phyloP scores from a whole-genome alignment of 2,113 vertebrate species.

The Phodopus roborovskii region DNA sequence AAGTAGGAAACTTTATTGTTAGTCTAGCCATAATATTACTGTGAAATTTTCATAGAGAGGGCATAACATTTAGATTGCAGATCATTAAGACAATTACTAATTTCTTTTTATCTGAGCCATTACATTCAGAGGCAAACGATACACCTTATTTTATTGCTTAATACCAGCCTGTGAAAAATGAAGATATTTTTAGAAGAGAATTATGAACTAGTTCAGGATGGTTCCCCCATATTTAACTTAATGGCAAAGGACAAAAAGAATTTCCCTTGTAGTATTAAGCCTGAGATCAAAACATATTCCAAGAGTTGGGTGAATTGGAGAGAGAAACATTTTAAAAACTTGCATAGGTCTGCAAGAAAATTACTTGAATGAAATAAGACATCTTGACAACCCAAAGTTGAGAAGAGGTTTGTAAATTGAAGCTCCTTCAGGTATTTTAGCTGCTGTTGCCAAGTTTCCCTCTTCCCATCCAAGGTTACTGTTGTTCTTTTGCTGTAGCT shows the following conservation, averaged over 20 bases:
- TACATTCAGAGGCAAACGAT: slow-evolving; percentile 44
- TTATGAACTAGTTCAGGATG: background rate
- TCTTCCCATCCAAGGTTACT: background rate
- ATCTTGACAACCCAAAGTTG: background rate
- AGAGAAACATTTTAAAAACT: background rate
- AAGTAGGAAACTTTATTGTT: slow-evolving; percentile 51
- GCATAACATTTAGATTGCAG: slow-evolving; percentile 61
- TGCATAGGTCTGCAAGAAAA: background rate
- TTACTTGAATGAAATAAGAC: background rate
- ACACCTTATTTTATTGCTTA: slow-evolving; percentile 69
- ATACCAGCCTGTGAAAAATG: slow-evolving; percentile 33
- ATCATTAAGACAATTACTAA: slow-evolving; percentile 68
- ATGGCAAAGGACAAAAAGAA: slow-evolving; percentile 2
- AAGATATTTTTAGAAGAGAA: slow-evolving; percentile 61
- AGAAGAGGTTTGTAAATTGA: background rate
- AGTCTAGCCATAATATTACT: slow-evolving; percentile 29
- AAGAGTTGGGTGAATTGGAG: background rate
- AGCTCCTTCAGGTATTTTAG: background rate
- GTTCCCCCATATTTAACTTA: slow-evolving; percentile 32
- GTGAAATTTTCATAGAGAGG: slow-evolving; percentile 58
- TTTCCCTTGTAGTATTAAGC: slow-evolving; percentile 15
- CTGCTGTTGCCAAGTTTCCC: background rate
- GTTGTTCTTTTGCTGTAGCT: no score
- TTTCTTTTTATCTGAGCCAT: slow-evolving; percentile 66
- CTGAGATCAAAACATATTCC: slow-evolving; percentile 18